These are phyloP conservation scores for Blera fallax DNA, from an alignment of 2,888 invertebrate species.

Conservation along the genomic window DNA sequence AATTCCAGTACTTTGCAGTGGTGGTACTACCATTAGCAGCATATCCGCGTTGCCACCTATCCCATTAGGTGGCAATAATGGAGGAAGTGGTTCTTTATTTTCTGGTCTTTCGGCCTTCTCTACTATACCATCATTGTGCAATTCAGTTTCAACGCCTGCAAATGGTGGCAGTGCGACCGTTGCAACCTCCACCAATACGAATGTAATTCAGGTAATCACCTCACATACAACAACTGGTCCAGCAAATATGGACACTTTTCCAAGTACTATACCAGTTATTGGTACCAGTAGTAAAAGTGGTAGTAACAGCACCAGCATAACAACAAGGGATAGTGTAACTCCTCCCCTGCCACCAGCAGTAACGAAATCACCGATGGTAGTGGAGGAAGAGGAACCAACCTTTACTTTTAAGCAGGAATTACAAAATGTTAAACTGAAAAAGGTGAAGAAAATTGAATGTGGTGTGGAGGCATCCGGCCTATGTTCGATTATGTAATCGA, in stretches of 20 bases:
- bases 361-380: slow-evolving; percentile 37
- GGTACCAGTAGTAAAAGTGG: slow-evolving; percentile 71
- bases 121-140: slow-evolving; percentile 47
- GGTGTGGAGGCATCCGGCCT: slow-evolving; percentile 92
- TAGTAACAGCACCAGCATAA: background rate
- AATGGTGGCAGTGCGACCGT: slow-evolving; percentile 35
- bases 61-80: slow-evolving; percentile 31
- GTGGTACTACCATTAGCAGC: slow-evolving; percentile 76
- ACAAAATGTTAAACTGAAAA: slow-evolving; percentile 86
- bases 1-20: slow-evolving; percentile 80
- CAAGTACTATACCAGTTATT: slow-evolving; percentile 80
- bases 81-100: slow-evolving; percentile 46
- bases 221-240: slow-evolving; percentile 62
- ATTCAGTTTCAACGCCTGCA: slow-evolving; percentile 27
- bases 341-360: slow-evolving; percentile 62
- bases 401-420: slow-evolving; percentile 86
- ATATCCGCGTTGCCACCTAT: slow-evolving; percentile 69
- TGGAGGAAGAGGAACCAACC: slow-evolving; percentile 46
- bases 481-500: slow-evolving; percentile 90
- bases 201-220: slow-evolving; percentile 68
- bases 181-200: slow-evolving; percentile 38
- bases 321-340: slow-evolving; percentile 35
- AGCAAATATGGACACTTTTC: slow-evolving; percentile 72
- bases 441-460: slow-evolving; percentile 87
- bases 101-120: slow-evolving; percentile 63